phyloP scores from a whole-genome alignment of 2,113 vertebrate species.

The Corynorhinus townsendii region DNA sequence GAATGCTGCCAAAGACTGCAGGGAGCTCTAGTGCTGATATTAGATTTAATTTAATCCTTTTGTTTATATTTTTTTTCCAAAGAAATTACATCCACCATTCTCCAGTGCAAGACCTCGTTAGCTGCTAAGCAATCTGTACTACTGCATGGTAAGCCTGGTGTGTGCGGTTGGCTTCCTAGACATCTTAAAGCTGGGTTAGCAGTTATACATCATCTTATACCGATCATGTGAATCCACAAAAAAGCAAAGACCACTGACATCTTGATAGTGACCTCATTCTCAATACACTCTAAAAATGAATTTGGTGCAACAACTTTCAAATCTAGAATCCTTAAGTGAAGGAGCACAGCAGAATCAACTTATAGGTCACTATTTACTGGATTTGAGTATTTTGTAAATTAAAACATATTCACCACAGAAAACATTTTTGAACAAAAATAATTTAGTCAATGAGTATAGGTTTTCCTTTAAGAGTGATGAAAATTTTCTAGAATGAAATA shows the following conservation, averaged over 20 bases:
- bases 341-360: too few relatives aligned
- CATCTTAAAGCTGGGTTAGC: conserved; percentile 70
- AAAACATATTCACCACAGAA: background rate
- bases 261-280: background rate
- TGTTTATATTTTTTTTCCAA: conserved; percentile 83
- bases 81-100: conserved; percentile 90
- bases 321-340: background rate
- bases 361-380: accelerated
- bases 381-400: background rate
- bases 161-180: conserved; percentile 69
- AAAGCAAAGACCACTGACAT: background rate
- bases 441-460: accelerated
- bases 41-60: conserved; percentile 91
- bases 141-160: conserved; percentile 69
- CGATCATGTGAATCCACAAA: conserved; percentile 32
- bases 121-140: conserved; percentile 70
- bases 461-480: background rate
- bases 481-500: accelerated
- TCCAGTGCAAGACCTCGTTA: conserved; percentile 82
- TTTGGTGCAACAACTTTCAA: too few relatives aligned
- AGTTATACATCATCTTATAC: conserved; percentile 53
- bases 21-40: conserved; percentile 87
- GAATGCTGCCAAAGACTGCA: conserved; percentile 80
- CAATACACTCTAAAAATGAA: accelerated
- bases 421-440: background rate